Conservation (phyloP, 2,888 invertebrate genomes). For the Agrotis ipsilon region DNA sequence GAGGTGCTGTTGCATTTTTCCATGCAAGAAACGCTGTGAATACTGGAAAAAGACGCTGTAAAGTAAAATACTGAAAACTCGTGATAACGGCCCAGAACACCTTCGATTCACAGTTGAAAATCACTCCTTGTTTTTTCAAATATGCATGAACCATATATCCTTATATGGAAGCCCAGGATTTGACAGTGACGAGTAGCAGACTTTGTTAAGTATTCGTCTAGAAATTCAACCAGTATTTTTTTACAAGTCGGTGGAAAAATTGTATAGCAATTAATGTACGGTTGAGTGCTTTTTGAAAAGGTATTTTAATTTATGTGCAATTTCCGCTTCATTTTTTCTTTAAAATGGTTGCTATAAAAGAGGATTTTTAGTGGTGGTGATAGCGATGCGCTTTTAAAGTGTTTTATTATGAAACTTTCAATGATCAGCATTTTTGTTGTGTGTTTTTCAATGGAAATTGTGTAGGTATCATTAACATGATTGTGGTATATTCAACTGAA, state of each 20-base stretch:
- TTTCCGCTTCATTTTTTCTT: background rate
- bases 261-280: constrained; percentile 25
- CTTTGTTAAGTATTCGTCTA: constrained; percentile 48
- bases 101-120: too few relatives aligned
- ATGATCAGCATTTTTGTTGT: background rate
- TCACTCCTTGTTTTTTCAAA: background rate
- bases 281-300: constrained; percentile 22
- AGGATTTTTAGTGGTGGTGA: background rate
- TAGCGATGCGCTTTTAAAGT: background rate
- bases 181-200: constrained; percentile 55
- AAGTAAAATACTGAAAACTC: too few relatives aligned
- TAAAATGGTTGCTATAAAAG: background rate
- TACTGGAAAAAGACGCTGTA: too few relatives aligned
- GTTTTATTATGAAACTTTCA: background rate
- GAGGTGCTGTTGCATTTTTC: too few relatives aligned
- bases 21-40: too few relatives aligned
- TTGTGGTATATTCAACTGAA: too few relatives aligned
- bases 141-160: constrained; percentile 24
- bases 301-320: constrained; percentile 1
- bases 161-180: constrained; percentile 9
- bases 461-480: background rate
- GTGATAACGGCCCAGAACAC: too few relatives aligned
- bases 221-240: constrained; percentile 44
- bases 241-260: constrained; percentile 34
- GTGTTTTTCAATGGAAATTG: background rate